Evolutionary conservation across 2,113 vertebrate genomes (phyloP), one percentile per base, ranked within the genome.

Genomic region (Anseranas semipalmata): DNA sequence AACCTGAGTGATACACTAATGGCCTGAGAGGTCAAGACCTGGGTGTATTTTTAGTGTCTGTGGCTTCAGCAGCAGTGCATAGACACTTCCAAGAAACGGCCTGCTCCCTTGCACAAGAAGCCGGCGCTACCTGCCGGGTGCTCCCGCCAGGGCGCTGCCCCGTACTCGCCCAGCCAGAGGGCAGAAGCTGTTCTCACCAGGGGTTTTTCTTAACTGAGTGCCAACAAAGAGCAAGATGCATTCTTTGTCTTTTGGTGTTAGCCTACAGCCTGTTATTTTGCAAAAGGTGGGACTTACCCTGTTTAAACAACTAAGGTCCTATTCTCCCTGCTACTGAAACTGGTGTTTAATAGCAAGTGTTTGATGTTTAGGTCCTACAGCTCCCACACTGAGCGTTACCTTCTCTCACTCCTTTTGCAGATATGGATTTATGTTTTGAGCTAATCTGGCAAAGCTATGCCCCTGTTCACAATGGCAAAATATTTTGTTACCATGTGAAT

Each of bases 81-180:
- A 93, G 93, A 89, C 87, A 76, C 87, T 96, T 93, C 93, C 93
- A 92, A 93, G 96, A 95, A 96, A 45, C 32, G 59, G 85, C 9
- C 43, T 80, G 85, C 41, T 95, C 71, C 63, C 82, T 93, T 10
- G 1, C 52, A 60, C 85, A 5, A 39, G 62, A 63, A 73, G 74
- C 39, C 62, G 73, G 66, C 30, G 58, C 91, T 78, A 59, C 83
- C 68, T 7, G 46, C 77, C 74, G 89, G 73, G 73, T 65, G 39
- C 78, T n/a, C n/a, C n/a, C 0, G 3, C 10, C 78, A 80, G 74
- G 48, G 48, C 22, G 85, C 71, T 15, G 46, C 67, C 55, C 35
- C 18, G 32, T 56, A 39, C 30, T 82, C 21, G 9, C 35, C 39
- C 73, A 94, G 66, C 85, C 56, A 10, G 18, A 89, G 60, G 59